These are phyloP conservation scores for Hirtodrosophila histrioides DNA, from an alignment of 2,888 invertebrate genomes.

Conservation along the genomic window DNA sequence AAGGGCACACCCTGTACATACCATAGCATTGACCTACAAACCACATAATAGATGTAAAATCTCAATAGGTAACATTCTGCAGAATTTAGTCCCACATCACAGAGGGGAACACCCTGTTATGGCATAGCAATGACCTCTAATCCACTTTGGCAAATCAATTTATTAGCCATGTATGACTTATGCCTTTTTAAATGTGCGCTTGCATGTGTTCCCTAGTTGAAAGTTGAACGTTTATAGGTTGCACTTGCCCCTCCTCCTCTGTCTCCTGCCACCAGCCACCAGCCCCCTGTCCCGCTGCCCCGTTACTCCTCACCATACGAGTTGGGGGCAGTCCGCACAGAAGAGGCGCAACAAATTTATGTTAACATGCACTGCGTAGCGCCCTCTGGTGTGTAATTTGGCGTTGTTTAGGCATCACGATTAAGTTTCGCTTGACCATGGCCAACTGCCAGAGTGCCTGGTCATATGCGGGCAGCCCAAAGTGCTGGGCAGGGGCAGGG, in stretches of 20 bases:
- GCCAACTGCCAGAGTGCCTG: conserved; percentile 10
- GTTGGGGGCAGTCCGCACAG: conserved; percentile 49
- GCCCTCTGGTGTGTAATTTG: conserved; percentile 82
- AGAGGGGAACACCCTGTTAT: conserved; percentile 49
- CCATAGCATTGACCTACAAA: too few species aligned
- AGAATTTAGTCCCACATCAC: not conserved
- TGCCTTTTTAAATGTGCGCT: conserved; percentile 83
- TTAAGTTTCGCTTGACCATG: conserved; percentile 55
- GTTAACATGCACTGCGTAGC: conserved; percentile 80
- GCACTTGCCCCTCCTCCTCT: not conserved
- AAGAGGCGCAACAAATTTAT: conserved; percentile 75
- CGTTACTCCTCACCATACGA: not conserved
- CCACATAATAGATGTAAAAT: too few species aligned
- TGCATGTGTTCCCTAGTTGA: conserved; percentile 75
- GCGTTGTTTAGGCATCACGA: conserved; percentile 80
- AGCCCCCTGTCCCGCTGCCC: not conserved
- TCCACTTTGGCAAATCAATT: conserved; percentile 82
- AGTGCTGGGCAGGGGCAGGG: not conserved
- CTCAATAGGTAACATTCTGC: too few species aligned
- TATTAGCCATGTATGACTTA: conserved; percentile 83
- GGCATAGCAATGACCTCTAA: conserved; percentile 69
- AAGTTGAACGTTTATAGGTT: conserved; percentile 60
- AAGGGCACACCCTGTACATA: too few species aligned
- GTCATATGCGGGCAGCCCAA: too few species aligned
- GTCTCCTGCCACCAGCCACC: too few species aligned